Evolutionary conservation across 2,797 vertebrate genomes (phyloP).

Genomic region (Pristis pectinata): DNA sequence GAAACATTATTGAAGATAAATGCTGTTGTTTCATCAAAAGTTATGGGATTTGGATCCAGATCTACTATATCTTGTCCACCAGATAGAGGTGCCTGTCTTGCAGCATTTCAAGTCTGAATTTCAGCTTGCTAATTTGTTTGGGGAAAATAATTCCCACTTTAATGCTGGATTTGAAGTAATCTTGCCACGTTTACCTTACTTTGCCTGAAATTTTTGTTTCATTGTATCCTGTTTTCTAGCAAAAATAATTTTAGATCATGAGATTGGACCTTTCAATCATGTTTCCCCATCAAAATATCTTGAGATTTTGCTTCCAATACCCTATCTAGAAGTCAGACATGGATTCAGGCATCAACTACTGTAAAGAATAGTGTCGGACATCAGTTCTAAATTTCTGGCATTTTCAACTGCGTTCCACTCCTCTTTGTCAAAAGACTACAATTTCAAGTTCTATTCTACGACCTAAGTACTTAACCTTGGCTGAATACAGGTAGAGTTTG

Average conservation of each 20-base stretch:
- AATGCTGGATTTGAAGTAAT: not conserved
- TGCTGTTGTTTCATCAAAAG: not conserved
- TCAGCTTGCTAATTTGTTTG: not conserved
- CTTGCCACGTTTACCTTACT: not conserved
- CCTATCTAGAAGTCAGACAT: not conserved
- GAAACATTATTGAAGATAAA: not conserved
- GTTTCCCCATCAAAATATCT: not conserved
- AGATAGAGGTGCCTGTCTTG: not conserved
- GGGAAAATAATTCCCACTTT: not conserved
- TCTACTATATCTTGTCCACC: no score
- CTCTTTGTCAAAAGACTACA: not conserved
- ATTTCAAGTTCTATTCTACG: not conserved
- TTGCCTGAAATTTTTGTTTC: not conserved
- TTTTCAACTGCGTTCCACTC: not conserved
- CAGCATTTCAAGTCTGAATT: not conserved
- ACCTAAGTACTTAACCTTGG: not conserved
- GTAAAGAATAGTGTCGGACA: not conserved
- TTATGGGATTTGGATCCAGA: not conserved
- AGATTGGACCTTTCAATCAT: not conserved
- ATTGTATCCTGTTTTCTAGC: not conserved
- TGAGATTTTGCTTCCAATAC: not conserved
- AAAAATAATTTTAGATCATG: not conserved
- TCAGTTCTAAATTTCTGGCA: not conserved
- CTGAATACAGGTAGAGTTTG: not conserved
- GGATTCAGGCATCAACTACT: not conserved